Evolutionary conservation across 2,113 vertebrate genomes (phyloP).

Genomic region (Cromileptes altivelis): DNA sequence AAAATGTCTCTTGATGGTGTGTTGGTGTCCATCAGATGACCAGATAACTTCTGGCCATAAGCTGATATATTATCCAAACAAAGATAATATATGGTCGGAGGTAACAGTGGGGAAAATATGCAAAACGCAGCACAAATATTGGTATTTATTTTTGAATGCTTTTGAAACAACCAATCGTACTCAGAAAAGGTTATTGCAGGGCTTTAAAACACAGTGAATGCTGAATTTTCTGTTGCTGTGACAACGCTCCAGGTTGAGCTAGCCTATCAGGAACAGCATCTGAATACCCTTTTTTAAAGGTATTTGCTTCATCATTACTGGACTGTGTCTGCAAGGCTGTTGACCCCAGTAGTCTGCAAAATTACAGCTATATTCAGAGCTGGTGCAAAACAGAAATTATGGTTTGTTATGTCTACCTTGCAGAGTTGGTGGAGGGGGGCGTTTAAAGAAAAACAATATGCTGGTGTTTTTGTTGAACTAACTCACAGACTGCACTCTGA

Average conservation of each 20-base stretch:
- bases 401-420: conserved; percentile 45
- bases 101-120: too few species aligned
- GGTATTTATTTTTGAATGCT: not conserved
- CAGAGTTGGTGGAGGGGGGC: not conserved
- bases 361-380: conserved; percentile 3
- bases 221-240: conserved; percentile 62
- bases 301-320: conserved; percentile 62
- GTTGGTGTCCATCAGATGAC: not conserved
- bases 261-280: conserved; percentile 14
- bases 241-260: conserved; percentile 51
- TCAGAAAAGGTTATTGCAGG: not conserved
- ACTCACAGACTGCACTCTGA: conserved; percentile 14
- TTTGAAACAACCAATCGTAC: not conserved
- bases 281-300: conserved; percentile 41
- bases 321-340: conserved; percentile 38
- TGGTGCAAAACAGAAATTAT: conserved; percentile 16
- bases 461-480: conserved; percentile 18
- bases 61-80: not conserved
- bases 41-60: not conserved
- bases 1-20: conserved; percentile 21
- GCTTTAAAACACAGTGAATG: conserved; percentile 21
- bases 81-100: not conserved
- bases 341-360: conserved; percentile 38
- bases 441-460: conserved; percentile 34
- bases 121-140: not conserved